phyloP scores from a whole-genome alignment of 2,113 vertebrate species.

The Benitochromis conjunctus region DNA sequence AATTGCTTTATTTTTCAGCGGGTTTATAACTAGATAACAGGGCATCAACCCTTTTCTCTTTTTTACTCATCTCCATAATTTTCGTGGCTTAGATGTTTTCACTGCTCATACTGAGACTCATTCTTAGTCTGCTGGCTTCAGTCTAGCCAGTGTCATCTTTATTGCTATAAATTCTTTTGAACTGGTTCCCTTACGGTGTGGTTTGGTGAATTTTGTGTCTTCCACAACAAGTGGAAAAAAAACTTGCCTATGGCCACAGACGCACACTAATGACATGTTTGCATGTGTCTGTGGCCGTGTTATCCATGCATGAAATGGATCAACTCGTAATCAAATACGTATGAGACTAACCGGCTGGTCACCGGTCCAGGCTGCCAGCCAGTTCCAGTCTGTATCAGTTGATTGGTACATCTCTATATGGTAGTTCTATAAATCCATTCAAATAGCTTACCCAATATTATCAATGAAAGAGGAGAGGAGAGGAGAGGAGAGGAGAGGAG shows the following conservation, averaged over 20 bases:
- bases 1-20: not conserved
- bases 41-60: not conserved
- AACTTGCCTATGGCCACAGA: not conserved
- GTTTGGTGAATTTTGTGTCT: not conserved
- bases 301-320: too few species aligned
- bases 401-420: not conserved
- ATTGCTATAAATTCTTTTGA: not conserved
- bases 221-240: not conserved
- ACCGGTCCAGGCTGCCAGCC: not conserved
- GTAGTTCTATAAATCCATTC: not conserved
- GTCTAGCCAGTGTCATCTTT: not conserved
- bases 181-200: not conserved
- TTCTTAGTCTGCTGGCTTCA: not conserved
- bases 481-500: not conserved
- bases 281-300: not conserved
- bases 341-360: not conserved
- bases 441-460: not conserved
- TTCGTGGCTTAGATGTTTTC: not conserved
- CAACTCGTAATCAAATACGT: not conserved
- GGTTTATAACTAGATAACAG: not conserved
- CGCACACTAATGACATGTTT: not conserved
- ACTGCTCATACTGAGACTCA: not conserved
- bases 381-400: not conserved
- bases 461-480: not conserved
- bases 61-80: not conserved